These are phyloP conservation scores for Crotalus horridus DNA, from an alignment of 2,113 vertebrate genomes.

Conservation along the genomic window DNA sequence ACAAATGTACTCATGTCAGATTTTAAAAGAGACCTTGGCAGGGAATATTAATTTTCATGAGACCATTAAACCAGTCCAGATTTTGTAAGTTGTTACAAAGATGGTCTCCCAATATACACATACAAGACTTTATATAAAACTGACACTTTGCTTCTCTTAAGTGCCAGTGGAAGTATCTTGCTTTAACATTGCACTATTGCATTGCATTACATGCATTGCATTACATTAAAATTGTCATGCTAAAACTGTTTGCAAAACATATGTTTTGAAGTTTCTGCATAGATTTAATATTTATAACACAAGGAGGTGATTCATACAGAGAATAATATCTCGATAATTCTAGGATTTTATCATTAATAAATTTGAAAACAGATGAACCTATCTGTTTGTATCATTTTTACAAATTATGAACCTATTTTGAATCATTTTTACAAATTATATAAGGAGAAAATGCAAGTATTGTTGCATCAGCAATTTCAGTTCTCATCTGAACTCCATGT, in stretches of 20 bases:
- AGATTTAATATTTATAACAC: not conserved
- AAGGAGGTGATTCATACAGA: not conserved
- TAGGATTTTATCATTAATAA: not conserved
- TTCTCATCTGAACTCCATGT: not conserved
- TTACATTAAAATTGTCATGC: not conserved
- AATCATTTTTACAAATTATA: not conserved
- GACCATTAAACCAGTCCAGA: not conserved
- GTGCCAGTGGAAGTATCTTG: not conserved
- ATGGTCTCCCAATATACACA: not conserved
- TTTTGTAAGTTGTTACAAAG: not conserved
- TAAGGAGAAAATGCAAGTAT: not conserved
- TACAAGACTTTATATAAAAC: not conserved
- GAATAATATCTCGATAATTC: not conserved
- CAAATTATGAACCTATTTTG: not conserved
- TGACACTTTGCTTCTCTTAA: not conserved
- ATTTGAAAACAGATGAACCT: not conserved
- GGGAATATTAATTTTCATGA: not conserved
- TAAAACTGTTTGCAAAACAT: not conserved
- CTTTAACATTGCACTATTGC: not conserved
- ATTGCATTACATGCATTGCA: not conserved
- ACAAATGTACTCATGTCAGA: not conserved
- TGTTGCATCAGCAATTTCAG: not conserved
- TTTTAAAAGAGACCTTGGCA: not conserved
- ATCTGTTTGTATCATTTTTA: not conserved
- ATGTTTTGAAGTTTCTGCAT: not conserved